A percentile compares a stretch with the other conserved stretches of the same genome.
These are phyloP conservation scores for Ambastaia sidthimunki DNA, from an alignment of 2,797 vertebrate genomes.

Conservation along the genomic window DNA sequence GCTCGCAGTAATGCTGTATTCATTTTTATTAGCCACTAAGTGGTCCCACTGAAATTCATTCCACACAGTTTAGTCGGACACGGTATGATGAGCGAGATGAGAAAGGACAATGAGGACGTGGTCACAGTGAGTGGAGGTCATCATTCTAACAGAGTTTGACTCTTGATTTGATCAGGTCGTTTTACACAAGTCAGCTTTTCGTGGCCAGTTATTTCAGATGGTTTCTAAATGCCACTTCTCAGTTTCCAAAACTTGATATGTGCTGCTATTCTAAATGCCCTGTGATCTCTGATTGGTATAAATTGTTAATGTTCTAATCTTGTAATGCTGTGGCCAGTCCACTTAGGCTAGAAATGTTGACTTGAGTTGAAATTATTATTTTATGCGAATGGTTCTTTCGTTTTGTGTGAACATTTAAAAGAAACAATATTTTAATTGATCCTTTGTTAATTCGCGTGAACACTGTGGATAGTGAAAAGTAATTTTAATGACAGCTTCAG, in stretches of 20 bases:
- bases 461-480: too few relatives aligned
- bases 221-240: conserved; percentile 28
- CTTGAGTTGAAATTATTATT: background rate
- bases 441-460: too few relatives aligned
- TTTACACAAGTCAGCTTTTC: conserved; percentile 43
- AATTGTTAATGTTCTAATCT: conserved; percentile 42
- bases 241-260: background rate
- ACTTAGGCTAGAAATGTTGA: conserved; percentile 14
- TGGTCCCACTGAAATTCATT: conserved; percentile 28
- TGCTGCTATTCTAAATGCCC: conserved; percentile 31
- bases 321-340: conserved; percentile 1
- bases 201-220: conserved; percentile 44
- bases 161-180: conserved; percentile 53
- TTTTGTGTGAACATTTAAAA: background rate
- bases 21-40: conserved; percentile 32
- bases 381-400: background rate
- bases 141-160: conserved; percentile 54
- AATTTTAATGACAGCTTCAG: too few relatives aligned
- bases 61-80: conserved; percentile 45
- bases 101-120: conserved; percentile 23
- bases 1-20: conserved; percentile 17
- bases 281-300: conserved; percentile 40
- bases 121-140: conserved; percentile 15
- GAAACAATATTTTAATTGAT: background rate
- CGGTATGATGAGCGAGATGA: conserved; percentile 23